Conservation (phyloP, 2,113 vertebrate species). For the Crocuta crocuta region DNA sequence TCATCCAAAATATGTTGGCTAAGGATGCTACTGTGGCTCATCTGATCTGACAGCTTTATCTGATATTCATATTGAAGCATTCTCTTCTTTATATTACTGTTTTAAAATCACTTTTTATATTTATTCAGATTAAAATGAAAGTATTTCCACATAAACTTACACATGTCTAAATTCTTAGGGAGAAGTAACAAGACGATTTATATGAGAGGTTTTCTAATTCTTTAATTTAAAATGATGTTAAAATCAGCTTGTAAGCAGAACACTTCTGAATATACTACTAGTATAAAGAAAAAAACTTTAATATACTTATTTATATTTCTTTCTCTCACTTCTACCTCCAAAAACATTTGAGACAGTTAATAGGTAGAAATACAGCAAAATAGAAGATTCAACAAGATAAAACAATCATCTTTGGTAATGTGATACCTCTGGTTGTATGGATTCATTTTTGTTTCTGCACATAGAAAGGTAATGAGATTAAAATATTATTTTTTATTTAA, state of each 20-base stretch:
- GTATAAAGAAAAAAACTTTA: neutral
- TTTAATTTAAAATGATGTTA: neutral
- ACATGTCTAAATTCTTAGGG: neutral
- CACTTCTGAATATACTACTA: neutral
- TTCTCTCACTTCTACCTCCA: neutral
- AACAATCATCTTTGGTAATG: neutral
- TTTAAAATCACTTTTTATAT: neutral
- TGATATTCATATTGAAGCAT: neutral
- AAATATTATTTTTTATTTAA: neutral
- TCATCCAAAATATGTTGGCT: neutral
- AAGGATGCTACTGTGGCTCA: neutral
- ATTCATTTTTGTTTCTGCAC: neutral
- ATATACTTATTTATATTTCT: neutral
- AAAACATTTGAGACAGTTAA: neutral
- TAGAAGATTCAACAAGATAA: neutral
- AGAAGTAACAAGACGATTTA: neutral
- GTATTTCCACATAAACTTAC: neutral
- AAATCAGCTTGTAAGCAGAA: neutral
- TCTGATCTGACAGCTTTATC: neutral
- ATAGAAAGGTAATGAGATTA: neutral
- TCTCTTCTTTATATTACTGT: neutral
- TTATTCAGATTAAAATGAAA: neutral
- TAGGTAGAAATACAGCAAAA: neutral
- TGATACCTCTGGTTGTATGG: neutral
- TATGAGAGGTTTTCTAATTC: neutral